These are phyloP conservation scores for Cottoperca gobio DNA, from an alignment of 2,797 vertebrate genomes.

Conservation along the genomic window DNA sequence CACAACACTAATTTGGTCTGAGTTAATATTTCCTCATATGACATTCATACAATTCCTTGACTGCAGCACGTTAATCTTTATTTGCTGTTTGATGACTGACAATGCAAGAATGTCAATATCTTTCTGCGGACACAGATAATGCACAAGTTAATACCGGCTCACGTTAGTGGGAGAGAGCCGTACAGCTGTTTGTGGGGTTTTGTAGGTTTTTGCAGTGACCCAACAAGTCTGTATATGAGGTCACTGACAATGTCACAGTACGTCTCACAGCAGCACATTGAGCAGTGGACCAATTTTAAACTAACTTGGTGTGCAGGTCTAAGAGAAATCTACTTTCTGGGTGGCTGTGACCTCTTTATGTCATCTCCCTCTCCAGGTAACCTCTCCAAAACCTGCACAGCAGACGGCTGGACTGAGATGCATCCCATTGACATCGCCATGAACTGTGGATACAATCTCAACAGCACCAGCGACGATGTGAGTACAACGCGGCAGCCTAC, in stretches of 20 bases:
- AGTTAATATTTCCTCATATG: too few species aligned
- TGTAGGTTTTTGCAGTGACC: conserved; percentile 1
- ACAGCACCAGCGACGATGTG: conserved; percentile 82
- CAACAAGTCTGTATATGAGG: neutral
- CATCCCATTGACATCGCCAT: conserved; percentile 85
- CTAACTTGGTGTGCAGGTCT: conserved; percentile 2
- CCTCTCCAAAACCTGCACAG: conserved; percentile 92
- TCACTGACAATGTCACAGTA: conserved; percentile 6
- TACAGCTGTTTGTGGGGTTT: neutral
- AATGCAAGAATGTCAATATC: conserved; percentile 29
- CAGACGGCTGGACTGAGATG: conserved; percentile 90
- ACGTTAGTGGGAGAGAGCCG: conserved; percentile 3
- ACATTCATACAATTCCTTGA: too few species aligned
- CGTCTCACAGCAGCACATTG: conserved; percentile 1
- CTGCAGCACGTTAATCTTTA: too few species aligned
- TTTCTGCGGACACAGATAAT: conserved; percentile 32
- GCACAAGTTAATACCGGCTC: conserved; percentile 25
- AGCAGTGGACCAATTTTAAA: conserved; percentile 13
- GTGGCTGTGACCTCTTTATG: conserved; percentile 43
- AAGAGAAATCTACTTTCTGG: conserved; percentile 11
- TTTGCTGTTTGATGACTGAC: neutral
- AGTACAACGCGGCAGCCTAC: conserved; percentile 57
- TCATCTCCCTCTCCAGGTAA: conserved; percentile 84
- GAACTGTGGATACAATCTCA: conserved; percentile 90
- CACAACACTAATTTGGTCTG: too few species aligned